Evolutionary conservation across 2,888 invertebrate genomes (phyloP).

Genomic region (Plagiodera versicolora): DNA sequence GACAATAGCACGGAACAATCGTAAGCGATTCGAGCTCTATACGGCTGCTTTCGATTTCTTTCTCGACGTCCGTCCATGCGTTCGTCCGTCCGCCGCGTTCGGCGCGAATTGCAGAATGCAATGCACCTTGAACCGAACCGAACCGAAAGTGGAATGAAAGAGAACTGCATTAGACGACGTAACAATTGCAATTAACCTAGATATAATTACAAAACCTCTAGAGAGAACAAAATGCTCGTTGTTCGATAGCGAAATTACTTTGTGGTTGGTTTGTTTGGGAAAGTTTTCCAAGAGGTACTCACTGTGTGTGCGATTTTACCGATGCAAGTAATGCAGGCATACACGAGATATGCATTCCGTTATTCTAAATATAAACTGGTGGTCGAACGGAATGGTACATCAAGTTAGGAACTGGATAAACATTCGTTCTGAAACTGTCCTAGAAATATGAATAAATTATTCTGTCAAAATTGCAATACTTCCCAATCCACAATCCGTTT

Average conservation of each 20-base stretch:
- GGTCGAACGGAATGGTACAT: no score
- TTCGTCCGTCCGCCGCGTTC: no score
- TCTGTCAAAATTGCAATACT: no score
- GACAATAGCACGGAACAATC: not conserved
- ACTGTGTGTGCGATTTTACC: not conserved
- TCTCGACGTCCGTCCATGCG: no score
- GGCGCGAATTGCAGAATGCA: conserved; percentile 17
- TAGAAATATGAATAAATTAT: no score
- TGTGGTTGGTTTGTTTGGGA: not conserved
- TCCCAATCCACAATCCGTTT: no score
- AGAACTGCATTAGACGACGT: conserved; percentile 26
- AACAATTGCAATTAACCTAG: conserved; percentile 31
- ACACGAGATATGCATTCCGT: no score
- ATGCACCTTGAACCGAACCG: conserved; percentile 26
- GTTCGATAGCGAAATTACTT: not conserved
- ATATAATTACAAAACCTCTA: conserved; percentile 27
- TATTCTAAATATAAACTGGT: no score
- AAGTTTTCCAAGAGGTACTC: not conserved
- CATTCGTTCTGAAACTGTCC: no score
- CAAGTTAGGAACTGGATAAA: no score
- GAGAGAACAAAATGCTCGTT: conserved; percentile 8
- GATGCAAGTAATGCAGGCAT: no score
- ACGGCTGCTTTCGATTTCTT: conserved; percentile 10
- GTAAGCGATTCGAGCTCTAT: not conserved
- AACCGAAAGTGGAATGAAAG: conserved; percentile 26